These are phyloP conservation scores for Temnothorax curvispinosus DNA, from an alignment of 1,140 invertebrate genomes.

Conservation along the genomic window DNA sequence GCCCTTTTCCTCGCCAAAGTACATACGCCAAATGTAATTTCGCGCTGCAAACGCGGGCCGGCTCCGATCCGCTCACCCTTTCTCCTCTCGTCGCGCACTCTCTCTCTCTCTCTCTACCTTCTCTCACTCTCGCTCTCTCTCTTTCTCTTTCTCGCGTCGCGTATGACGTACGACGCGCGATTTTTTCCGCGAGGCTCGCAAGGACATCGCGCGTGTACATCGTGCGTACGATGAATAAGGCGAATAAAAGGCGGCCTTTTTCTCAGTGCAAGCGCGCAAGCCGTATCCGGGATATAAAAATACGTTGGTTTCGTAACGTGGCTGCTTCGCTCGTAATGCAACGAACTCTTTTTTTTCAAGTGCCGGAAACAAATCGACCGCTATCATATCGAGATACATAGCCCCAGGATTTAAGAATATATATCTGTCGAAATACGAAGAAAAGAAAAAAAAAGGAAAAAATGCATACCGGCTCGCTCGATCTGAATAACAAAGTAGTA, in stretches of 20 bases:
- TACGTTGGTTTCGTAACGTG: slow-evolving; percentile 13
- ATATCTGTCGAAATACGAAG: background rate
- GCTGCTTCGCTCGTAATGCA: background rate
- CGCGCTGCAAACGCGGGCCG: background rate
- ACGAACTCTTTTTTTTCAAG: background rate
- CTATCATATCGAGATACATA: background rate
- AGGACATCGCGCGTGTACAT: slow-evolving; percentile 31
- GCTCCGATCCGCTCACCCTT: background rate
- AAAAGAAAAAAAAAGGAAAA: background rate
- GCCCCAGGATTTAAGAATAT: background rate
- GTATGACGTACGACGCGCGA: background rate
- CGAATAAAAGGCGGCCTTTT: slow-evolving; percentile 38
- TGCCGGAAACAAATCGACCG: background rate
- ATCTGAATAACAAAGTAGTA: slow-evolving; percentile 28
- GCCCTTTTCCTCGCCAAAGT: background rate
- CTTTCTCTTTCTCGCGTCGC: background rate
- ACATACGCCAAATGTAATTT: slow-evolving; percentile 31
- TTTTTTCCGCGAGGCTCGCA: slow-evolving; percentile 13
- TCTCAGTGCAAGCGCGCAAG: slow-evolving; percentile 10
- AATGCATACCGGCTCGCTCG: background rate
- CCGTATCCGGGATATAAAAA: slow-evolving; percentile 46
- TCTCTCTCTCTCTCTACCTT: background rate
- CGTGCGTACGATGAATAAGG: slow-evolving; percentile 32
- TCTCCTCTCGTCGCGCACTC: background rate
- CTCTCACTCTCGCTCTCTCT: no score